Evolutionary conservation across 2,113 vertebrate species (phyloP), one percentile per base, ranked within the genome.

Genomic region (Antechinus flavipes): DNA sequence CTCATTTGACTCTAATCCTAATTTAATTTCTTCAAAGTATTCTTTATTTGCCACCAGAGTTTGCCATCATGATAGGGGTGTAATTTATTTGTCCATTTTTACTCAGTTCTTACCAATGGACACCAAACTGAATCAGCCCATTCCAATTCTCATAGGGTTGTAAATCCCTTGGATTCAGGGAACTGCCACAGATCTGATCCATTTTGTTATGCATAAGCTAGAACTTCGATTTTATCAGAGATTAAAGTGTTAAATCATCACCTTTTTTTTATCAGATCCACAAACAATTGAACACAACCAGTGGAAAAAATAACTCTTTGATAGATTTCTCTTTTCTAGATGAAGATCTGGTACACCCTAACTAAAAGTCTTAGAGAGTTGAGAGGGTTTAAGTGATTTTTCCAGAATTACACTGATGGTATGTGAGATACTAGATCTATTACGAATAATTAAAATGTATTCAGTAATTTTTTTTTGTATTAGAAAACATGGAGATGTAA

Each of bases 171-270:
- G 54, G 76, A 94, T 95, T 90, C 91, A 95, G 91, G 53, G 22
- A 54, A 26, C 49, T n/a, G 53, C 84, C 3, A 11, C 52, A 61
- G 30, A 56, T n/a, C 47, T 23, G 26, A 92, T 92, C 93, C 54
- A 26, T 94, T 68, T 93, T 95, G 93, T 35, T 92, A n/a, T 0
- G 35, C 22, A 61, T 90, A 95, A 91, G 50, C 49, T 95, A 26
- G 10, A n/a, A 92, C 91, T 68, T 95, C 58, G 27, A 91, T 84
- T 95, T 94, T 84, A 53, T 24, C 46, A 24, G 49, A 95, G 93
- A 35, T n/a, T 42, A 84, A 76, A 84, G 16, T 84, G n/a, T 42
- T 35, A 84, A 42, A 84, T 84, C 2, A 84, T 7, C n/a, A 42
- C 19, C 2, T 84, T 0, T 84, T 0, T 84, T 5, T 49, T 49